Percentiles rank a stretch among this genome's conserved stretches.
These are phyloP conservation scores for Heloderma charlesbogerti DNA, from an alignment of 2,113 vertebrate species.

Conservation along the genomic window DNA sequence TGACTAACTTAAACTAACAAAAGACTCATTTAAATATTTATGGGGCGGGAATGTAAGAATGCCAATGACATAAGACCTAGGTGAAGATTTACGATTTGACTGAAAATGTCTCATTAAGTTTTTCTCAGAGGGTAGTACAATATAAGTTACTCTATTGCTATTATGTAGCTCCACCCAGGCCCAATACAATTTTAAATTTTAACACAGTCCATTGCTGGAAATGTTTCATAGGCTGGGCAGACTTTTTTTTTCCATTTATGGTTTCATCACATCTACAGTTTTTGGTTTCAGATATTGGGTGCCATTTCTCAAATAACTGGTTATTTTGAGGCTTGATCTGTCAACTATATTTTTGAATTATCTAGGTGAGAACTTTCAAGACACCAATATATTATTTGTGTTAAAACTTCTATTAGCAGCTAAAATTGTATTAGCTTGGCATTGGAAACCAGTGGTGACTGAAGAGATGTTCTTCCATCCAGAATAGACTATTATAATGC, in stretches of 20 bases:
- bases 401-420: not conserved
- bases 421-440: not conserved
- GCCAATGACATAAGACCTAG: too few relatives aligned
- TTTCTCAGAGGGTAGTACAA: not conserved
- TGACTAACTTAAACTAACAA: too few relatives aligned
- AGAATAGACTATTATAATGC: too few relatives aligned
- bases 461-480: too few relatives aligned
- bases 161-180: not conserved
- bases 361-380: not conserved
- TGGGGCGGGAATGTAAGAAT: too few relatives aligned
- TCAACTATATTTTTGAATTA: not conserved
- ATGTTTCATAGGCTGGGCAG: too few relatives aligned
- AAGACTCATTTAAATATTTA: too few relatives aligned
- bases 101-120: too few relatives aligned
- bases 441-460: not conserved
- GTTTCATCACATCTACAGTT: not conserved
- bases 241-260: too few relatives aligned
- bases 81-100: too few relatives aligned
- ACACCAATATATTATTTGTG: not conserved
- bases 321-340: not conserved
- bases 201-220: not conserved
- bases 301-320: not conserved
- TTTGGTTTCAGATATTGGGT: not conserved
- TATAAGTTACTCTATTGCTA: not conserved
- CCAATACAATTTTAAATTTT: not conserved